Base-by-base conservation (phyloP, 2,888 invertebrate species). In the Periphyllus acericola region DNA sequence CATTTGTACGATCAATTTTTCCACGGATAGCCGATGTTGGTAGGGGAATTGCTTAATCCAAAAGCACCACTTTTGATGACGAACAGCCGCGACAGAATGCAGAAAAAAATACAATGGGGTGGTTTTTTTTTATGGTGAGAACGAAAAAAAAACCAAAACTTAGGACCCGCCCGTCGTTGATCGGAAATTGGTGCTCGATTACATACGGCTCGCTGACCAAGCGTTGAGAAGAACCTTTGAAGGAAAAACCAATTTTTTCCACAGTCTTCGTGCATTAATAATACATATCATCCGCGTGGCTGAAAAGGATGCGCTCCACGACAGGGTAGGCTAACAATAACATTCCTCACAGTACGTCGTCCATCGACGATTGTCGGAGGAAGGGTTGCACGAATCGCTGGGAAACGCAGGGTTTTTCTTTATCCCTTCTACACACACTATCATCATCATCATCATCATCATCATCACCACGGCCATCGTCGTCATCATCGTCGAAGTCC, bases 191-290 rank as follows among this genome's bases (percentile, higher is more conserved):
- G 76, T 68, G 66, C 68, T 78, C 85, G 79, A 76, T 68, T 78
- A 83, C 68, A 68, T 34, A 79, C 79, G 32, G 85, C n/a, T 78
- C 78, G 68, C 78, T 76, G 85, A 52, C 25, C 29, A 36, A 40
- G 36, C 40, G 32, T 14, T 9, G 66, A 68, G 84, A 46, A 34
- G 72, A 68, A 52, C 34, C 34, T 52, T 34, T n/a, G 79, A 60
- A 21, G 46, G 79, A 71, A 86, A 79, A 71, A 79, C 71, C 71
- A 60, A 55, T 55, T 79, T 79, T 72, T 76, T 79, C 36, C 74
- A 60, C 34, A 19, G 46, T 55, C 19, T 60, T 11, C 40, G 0
- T 36, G 78, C 79, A 71, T 86, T 79, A 79, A 79, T 79, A 71
- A 71, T 86, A 79, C 32, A 8, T 36, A 74, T 36, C 3, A 34